These are phyloP conservation scores for Psephotus haematonotus DNA, from an alignment of 2,113 vertebrate genomes.

Conservation along the genomic window DNA sequence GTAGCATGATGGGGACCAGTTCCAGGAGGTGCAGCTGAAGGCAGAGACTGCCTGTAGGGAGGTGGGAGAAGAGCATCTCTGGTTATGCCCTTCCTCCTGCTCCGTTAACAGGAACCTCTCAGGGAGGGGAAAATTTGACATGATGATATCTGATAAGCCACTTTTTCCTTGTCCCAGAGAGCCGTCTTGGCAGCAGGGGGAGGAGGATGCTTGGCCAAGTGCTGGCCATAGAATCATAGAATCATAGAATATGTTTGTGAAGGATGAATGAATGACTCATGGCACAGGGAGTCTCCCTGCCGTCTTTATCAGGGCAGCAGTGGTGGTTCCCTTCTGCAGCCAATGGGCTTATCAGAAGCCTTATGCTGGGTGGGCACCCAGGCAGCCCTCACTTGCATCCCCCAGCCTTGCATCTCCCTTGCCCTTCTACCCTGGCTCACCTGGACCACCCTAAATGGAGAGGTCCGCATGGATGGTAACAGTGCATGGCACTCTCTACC, in stretches of 20 bases:
- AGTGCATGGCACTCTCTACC: not conserved
- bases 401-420: not conserved
- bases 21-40: not conserved
- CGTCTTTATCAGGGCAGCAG: not conserved
- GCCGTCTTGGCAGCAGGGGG: not conserved
- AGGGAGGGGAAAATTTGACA: slow-evolving; percentile 54
- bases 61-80: not conserved
- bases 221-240: not conserved
- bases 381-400: not conserved
- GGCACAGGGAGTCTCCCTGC: accelerated
- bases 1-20: not conserved
- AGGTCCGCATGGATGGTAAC: accelerated
- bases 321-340: not conserved
- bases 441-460: not conserved
- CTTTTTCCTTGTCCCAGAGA: slow-evolving; percentile 45
- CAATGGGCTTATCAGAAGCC: not conserved
- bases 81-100: not conserved
- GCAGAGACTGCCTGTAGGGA: not conserved
- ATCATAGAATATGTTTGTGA: not conserved
- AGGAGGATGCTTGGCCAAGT: slow-evolving; percentile 29
- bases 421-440: accelerated
- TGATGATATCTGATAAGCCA: slow-evolving; percentile 54
- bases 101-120: not conserved
- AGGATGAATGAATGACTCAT: slow-evolving; percentile 60
- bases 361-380: not conserved